These are phyloP conservation scores for Dendrolimus houi DNA, from an alignment of 2,888 invertebrate species.

Conservation along the genomic window DNA sequence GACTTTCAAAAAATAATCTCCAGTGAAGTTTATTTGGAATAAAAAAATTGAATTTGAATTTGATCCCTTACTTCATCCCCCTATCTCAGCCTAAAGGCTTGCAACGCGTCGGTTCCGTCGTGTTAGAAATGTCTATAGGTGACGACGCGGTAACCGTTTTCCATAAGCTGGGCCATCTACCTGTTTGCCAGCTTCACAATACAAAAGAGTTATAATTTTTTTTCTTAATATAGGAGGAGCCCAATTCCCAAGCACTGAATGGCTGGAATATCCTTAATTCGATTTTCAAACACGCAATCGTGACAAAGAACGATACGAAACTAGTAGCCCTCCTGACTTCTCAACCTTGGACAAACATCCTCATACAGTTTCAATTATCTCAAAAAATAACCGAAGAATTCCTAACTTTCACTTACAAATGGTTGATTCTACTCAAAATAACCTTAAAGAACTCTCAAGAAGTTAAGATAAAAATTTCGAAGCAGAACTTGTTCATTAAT, in stretches of 20 bases:
- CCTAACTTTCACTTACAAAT: conserved; percentile 45
- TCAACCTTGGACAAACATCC: conserved; percentile 59
- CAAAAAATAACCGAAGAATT: conserved; percentile 49
- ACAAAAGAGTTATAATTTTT: background rate
- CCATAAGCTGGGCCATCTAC: too few species aligned
- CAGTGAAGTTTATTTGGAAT: too few species aligned
- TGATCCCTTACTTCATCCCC: too few species aligned
- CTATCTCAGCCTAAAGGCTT: too few species aligned
- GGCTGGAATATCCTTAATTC: conserved; percentile 60
- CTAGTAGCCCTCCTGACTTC: conserved; percentile 48
- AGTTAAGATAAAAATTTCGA: conserved; percentile 33
- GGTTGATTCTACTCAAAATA: conserved; percentile 51
- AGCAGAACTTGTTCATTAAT: conserved; percentile 44
- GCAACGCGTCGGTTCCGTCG: too few species aligned
- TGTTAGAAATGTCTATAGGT: too few species aligned
- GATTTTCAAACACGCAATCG: conserved; percentile 56
- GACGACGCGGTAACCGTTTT: too few species aligned
- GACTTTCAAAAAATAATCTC: too few species aligned
- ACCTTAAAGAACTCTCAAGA: conserved; percentile 37
- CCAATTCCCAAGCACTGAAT: conserved; percentile 42
- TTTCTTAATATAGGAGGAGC: conserved; percentile 32
- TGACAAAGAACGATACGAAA: conserved; percentile 45
- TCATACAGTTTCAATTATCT: conserved; percentile 59
- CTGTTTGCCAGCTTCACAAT: too few species aligned
- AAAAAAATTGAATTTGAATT: too few species aligned